Evolutionary conservation across 2,888 invertebrate genomes (phyloP), one percentile per base, ranked within the genome.

Genomic region (Latrodectus hesperus): DNA sequence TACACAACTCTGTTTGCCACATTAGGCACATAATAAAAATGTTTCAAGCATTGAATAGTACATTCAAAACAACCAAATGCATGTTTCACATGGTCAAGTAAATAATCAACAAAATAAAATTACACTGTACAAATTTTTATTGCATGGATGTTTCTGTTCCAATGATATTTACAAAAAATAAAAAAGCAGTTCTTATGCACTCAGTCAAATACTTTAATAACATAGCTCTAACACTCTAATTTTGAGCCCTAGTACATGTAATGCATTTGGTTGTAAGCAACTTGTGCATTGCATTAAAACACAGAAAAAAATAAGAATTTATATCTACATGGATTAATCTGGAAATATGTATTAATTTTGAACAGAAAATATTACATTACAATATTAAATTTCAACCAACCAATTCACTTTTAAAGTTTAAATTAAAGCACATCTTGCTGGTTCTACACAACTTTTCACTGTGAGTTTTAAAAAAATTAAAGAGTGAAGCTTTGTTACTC

Each of bases 61-160:
- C 72, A 84, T 68, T 64, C 65, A 67, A 71, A 84, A 72, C 77
- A 83, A 72, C 49, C 72, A 64, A 72, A 77, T 26, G 52, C 65
- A 60, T 73, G 53, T 52, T 26, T 71, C 83, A 22, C 71, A 76
- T 75, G 67, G 75, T 60, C 14, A 82, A 76, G 51, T 65, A 49
- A 70, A 83, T 49, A 84, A 80, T 85, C 64, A 81, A 71, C 55
- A 67, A 52, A 81, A 81, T 71, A 79, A 78, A 85, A 86, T 79
- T 86, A 86, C 64, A 86, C 81, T 86, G 73, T 81, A 86, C 81
- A 86, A 72, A 81, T 77, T 65, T 74, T 55, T 65, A 74, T 60
- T 17, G 52, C 72, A 80, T 22, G 71, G 65, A 49, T 73, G 51
- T 52, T n/a, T 53, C 53, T 74, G 53, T 74, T 81, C 64, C 12